Conservation (phyloP, 2,888 invertebrate species). For the Diplolepis rosae region DNA sequence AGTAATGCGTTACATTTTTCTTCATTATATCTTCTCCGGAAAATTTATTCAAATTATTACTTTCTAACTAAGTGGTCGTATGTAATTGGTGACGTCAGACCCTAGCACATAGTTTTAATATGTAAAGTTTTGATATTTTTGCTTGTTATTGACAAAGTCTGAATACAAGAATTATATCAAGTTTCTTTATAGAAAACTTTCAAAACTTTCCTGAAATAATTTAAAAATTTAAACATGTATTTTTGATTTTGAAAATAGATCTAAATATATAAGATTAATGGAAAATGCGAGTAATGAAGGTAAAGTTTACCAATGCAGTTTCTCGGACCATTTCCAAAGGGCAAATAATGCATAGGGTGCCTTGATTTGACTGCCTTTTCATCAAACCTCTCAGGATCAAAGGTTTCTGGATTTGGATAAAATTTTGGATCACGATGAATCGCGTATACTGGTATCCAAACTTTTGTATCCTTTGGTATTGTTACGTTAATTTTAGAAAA, state of each 20-base stretch:
- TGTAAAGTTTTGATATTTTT: no score
- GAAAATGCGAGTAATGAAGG: neutral
- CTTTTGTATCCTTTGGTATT: slow-evolving; percentile 47
- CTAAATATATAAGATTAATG: neutral
- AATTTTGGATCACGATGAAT: slow-evolving; percentile 59
- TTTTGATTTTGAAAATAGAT: neutral
- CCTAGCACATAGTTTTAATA: no score
- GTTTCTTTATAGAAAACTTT: neutral
- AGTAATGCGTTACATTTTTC: no score
- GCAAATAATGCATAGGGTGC: slow-evolving; percentile 55
- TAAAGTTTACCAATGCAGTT: slow-evolving; percentile 58
- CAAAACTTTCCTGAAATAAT: neutral
- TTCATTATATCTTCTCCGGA: no score
- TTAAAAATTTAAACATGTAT: neutral
- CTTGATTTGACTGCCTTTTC: slow-evolving; percentile 46
- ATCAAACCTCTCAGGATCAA: slow-evolving; percentile 60
- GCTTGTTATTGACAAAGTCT: no score
- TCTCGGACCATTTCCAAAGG: slow-evolving; percentile 59
- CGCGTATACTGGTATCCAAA: slow-evolving; percentile 55
- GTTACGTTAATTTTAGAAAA: slow-evolving; percentile 52
- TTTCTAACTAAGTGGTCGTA: no score
- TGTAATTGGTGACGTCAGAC: no score
- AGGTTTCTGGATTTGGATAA: slow-evolving; percentile 57
- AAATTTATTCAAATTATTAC: no score
- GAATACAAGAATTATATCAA: no score